phyloP scores from a whole-genome alignment of 2,888 invertebrate genomes.

The Leptinotarsa haldemani region DNA sequence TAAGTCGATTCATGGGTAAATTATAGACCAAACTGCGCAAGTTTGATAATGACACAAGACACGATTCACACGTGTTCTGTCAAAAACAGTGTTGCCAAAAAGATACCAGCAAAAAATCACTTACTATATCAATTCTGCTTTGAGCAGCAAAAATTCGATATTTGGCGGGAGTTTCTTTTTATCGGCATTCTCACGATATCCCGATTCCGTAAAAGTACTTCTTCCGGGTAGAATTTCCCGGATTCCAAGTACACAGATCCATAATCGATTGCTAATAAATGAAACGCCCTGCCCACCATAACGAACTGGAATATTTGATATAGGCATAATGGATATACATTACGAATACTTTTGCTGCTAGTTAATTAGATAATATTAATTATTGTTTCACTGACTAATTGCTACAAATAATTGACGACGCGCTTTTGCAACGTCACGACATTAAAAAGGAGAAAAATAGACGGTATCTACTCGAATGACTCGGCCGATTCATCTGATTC shows the following conservation, averaged over 20 bases:
- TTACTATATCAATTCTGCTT: background rate
- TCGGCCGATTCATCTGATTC: background rate
- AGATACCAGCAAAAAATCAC: no score
- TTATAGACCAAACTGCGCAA: no score
- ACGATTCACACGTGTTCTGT: no score
- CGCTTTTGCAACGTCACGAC: conserved; percentile 2
- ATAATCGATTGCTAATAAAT: conserved; percentile 9
- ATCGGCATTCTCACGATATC: background rate
- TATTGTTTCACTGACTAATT: background rate
- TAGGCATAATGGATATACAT: conserved; percentile 6
- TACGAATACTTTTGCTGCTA: background rate
- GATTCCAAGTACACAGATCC: conserved; percentile 1
- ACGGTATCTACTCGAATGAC: background rate
- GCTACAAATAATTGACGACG: background rate
- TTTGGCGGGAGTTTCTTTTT: background rate
- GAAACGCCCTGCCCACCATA: background rate
- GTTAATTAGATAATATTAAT: conserved; percentile 10
- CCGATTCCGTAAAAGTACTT: background rate
- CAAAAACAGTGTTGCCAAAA: no score
- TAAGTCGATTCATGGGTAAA: no score
- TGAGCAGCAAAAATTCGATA: background rate
- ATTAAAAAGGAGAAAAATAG: conserved; percentile 1
- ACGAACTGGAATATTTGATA: conserved; percentile 1
- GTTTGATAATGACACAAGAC: no score
- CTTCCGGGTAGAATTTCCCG: background rate